A percentile compares a stretch with the other conserved stretches of the same genome.
phyloP scores from a whole-genome alignment of 2,113 vertebrate genomes.

The Opisthocomus hoazin region DNA sequence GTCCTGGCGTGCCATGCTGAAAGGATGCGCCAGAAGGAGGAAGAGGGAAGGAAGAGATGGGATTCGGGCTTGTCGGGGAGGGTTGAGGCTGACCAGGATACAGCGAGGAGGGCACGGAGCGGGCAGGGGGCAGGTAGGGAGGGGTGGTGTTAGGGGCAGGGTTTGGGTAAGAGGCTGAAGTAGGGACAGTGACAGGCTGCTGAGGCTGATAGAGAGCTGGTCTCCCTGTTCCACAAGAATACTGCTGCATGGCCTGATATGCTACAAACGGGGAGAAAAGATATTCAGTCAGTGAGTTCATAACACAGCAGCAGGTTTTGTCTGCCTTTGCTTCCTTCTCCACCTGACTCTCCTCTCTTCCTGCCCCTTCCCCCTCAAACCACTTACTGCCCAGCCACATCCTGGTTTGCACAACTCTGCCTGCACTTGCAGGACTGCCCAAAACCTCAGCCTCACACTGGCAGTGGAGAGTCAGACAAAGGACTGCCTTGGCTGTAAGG shows the following conservation, averaged over 20 bases:
- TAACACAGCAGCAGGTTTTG: neutral
- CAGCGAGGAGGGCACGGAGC: conserved; percentile 50
- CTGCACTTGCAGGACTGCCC: neutral
- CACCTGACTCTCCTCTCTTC: neutral
- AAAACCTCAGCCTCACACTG: neutral
- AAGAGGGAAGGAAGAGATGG: conserved; percentile 67
- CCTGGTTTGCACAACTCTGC: neutral
- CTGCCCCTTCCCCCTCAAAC: neutral
- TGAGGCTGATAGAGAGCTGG: conserved; percentile 83
- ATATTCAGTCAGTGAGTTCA: conserved; percentile 46
- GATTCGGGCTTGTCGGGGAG: conserved; percentile 52
- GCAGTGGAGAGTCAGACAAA: neutral
- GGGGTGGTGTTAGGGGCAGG: conserved; percentile 31
- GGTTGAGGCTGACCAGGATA: conserved; percentile 68
- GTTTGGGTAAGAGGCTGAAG: conserved; percentile 71
- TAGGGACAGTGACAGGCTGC: conserved; percentile 74
- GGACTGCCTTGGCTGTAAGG: neutral
- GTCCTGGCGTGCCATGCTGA: conserved; percentile 92
- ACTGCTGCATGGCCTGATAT: conserved; percentile 83
- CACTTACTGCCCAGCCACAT: neutral
- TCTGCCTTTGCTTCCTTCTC: neutral
- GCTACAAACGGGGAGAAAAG: conserved; percentile 75
- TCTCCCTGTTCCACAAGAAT: conserved; percentile 81
- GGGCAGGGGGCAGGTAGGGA: conserved; percentile 71
- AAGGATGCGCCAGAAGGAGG: conserved; percentile 79